phyloP scores from a whole-genome alignment of 2,797 vertebrate genomes.

The Siniperca obscura region DNA sequence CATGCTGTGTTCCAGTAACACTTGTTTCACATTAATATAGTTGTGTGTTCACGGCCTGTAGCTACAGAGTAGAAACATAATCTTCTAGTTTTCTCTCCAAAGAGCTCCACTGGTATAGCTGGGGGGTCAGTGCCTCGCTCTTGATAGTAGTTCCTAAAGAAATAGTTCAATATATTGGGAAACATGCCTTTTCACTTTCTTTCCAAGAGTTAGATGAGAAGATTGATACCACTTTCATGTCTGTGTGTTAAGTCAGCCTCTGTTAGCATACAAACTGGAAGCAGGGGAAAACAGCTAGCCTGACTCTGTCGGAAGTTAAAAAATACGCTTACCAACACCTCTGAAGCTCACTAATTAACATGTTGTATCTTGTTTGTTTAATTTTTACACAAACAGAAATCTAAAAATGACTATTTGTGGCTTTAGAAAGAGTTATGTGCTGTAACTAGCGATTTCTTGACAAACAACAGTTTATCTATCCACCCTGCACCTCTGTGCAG shows the following conservation, averaged over 20 bases:
- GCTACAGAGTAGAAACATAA: background rate
- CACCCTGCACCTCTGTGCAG: too few relatives aligned
- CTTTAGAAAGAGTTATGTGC: too few relatives aligned
- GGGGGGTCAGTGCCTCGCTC: background rate
- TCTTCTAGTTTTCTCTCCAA: background rate
- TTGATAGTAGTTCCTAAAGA: background rate
- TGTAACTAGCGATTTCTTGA: too few relatives aligned
- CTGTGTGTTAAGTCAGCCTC: background rate
- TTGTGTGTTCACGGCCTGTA: background rate
- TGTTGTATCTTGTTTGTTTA: background rate
- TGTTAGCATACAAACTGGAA: too few relatives aligned
- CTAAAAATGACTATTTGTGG: too few relatives aligned
- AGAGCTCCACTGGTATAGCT: background rate
- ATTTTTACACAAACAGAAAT: background rate
- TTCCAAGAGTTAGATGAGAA: background rate
- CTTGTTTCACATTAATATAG: background rate
- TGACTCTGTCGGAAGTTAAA: background rate
- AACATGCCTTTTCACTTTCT: background rate
- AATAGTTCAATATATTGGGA: background rate
- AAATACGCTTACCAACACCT: background rate
- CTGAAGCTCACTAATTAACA: background rate
- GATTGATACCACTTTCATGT: background rate
- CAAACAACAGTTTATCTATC: too few relatives aligned
- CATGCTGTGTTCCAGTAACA: slow-evolving; percentile 16
- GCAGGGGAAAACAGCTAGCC: background rate